Conservation (phyloP, 2,113 vertebrate genomes). For the Bubo bubo region DNA sequence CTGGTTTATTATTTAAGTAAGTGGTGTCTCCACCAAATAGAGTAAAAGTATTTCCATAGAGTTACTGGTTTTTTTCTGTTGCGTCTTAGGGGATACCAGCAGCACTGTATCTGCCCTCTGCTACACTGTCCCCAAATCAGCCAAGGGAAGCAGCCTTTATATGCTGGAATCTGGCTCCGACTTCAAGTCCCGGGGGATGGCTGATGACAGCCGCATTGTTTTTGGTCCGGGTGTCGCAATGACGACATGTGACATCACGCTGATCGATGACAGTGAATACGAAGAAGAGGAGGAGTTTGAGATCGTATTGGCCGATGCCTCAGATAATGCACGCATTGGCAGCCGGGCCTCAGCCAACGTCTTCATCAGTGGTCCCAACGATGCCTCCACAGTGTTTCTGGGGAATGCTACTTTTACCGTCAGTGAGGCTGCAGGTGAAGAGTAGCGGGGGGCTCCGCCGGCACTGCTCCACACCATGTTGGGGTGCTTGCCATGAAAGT, state of each 20-base stretch:
- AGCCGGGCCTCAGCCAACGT: slow-evolving; percentile 78
- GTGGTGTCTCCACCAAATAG: background rate
- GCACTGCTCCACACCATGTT: accelerated
- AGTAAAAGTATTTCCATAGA: background rate
- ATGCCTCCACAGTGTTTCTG: slow-evolving; percentile 88
- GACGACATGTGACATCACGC: slow-evolving; percentile 85
- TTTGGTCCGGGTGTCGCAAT: slow-evolving; percentile 84
- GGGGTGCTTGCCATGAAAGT: background rate
- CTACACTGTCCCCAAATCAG: slow-evolving; percentile 86
- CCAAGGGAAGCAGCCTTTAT: slow-evolving; percentile 88
- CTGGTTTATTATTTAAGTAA: background rate
- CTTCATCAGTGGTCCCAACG: slow-evolving; percentile 91
- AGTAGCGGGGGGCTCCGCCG: background rate
- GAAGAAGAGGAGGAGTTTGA: slow-evolving; percentile 95
- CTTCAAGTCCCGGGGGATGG: slow-evolving; percentile 88
- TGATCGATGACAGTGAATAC: slow-evolving; percentile 95
- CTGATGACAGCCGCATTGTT: slow-evolving; percentile 81
- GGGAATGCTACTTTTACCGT: slow-evolving; percentile 87
- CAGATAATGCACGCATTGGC: slow-evolving; percentile 85
- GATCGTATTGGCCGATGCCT: slow-evolving; percentile 84
- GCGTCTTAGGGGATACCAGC: slow-evolving; percentile 84
- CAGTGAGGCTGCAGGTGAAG: slow-evolving; percentile 90
- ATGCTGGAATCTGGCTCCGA: slow-evolving; percentile 91
- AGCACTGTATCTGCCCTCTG: slow-evolving; percentile 90
- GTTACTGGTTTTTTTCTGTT: background rate